A percentile compares a stretch with the other conserved stretches of the same genome.
These are phyloP conservation scores for Microctenopoma steveboyesi DNA, from an alignment of 2,797 vertebrate genomes.

Conservation along the genomic window DNA sequence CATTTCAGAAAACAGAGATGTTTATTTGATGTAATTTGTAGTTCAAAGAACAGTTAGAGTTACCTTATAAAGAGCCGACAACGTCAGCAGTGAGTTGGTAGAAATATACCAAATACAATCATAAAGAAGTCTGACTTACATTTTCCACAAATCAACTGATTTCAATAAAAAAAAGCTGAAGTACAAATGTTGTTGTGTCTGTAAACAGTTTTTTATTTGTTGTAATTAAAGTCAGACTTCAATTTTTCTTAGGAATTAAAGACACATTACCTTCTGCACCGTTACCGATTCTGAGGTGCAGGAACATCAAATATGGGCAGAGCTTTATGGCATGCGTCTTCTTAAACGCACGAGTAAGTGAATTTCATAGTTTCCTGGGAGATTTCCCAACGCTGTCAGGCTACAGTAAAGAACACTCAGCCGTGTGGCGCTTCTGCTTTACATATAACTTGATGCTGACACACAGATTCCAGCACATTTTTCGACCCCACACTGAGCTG, in stretches of 20 bases:
- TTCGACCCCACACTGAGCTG: slow-evolving; percentile 56
- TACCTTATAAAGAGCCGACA: not conserved
- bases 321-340: not conserved
- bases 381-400: not conserved
- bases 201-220: not conserved
- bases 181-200: not conserved
- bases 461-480: slow-evolving; percentile 12
- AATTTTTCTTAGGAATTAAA: not conserved
- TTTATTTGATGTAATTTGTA: not conserved
- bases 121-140: not conserved
- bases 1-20: not conserved
- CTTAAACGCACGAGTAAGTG: too few species aligned
- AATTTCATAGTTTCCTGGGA: slow-evolving; percentile 12
- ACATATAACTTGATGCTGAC: not conserved
- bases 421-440: slow-evolving; percentile 12
- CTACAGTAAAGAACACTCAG: not conserved
- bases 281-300: not conserved
- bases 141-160: not conserved
- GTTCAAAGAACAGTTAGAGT: not conserved
- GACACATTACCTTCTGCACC: not conserved
- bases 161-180: not conserved
- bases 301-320: not conserved
- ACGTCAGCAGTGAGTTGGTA: not conserved
- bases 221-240: slow-evolving; percentile 17
- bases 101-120: not conserved